Evolutionary conservation across 2,888 invertebrate species (phyloP).

Genomic region (Nomada flava): DNA sequence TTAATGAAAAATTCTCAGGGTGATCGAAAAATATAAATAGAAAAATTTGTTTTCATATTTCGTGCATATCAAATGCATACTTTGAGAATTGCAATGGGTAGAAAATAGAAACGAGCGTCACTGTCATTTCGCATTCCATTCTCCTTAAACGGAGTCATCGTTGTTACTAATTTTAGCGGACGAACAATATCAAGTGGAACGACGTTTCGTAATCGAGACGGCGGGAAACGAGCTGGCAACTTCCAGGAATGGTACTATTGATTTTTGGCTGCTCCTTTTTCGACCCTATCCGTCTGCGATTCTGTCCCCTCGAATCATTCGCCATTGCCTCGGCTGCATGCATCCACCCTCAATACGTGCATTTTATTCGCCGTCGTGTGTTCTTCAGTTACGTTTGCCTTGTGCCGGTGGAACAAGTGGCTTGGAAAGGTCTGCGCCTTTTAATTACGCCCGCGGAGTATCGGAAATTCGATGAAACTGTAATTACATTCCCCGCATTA

Average conservation of each 20-base stretch:
- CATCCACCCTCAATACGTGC: constrained; percentile 35
- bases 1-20: too few relatives aligned
- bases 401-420: constrained; percentile 70
- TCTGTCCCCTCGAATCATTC: constrained; percentile 71
- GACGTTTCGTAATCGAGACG: neutral
- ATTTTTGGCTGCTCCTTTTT: constrained; percentile 68
- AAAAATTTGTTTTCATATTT: too few relatives aligned
- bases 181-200: neutral
- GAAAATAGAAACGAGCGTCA: neutral
- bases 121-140: neutral
- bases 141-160: neutral
- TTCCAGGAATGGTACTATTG: constrained; percentile 60
- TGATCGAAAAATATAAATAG: too few relatives aligned
- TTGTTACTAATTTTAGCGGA: neutral
- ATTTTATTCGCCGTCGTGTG: constrained; percentile 46
- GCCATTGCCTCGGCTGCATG: constrained; percentile 44
- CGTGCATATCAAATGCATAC: too few relatives aligned
- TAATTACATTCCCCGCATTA: neutral
- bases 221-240: constrained; percentile 27
- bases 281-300: constrained; percentile 64
- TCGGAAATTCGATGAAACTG: neutral
- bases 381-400: constrained; percentile 53
- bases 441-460: constrained; percentile 33
- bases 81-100: neutral
- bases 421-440: constrained; percentile 37